These are phyloP conservation scores for Willisornis vidua DNA, from an alignment of 2,113 vertebrate species.

Conservation along the genomic window DNA sequence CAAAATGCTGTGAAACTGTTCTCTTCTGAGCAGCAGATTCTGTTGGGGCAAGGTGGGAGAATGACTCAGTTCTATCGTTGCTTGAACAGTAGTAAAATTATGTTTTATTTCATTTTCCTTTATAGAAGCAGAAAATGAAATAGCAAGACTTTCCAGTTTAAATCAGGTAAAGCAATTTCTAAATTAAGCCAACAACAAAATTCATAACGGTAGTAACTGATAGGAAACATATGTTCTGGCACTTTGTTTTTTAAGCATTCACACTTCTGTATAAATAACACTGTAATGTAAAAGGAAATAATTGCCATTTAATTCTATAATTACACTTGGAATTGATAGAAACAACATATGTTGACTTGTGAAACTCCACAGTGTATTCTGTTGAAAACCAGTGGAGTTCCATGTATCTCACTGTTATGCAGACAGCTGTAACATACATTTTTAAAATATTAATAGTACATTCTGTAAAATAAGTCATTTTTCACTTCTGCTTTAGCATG, in stretches of 20 bases:
- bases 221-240: fast-evolving
- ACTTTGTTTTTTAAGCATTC: background rate
- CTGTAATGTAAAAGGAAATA: background rate
- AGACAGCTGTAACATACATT: background rate
- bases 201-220: background rate
- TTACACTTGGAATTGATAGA: background rate
- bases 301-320: background rate
- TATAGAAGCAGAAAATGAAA: slow-evolving; percentile 87
- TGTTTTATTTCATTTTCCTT: background rate
- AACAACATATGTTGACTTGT: background rate
- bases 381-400: background rate
- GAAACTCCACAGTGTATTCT: background rate
- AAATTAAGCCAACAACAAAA: background rate
- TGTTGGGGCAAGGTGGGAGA: background rate
- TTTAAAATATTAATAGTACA: background rate
- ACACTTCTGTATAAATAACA: background rate
- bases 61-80: background rate
- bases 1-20: background rate
- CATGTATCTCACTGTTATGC: background rate
- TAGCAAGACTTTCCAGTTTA: slow-evolving; percentile 77
- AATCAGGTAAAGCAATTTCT: slow-evolving; percentile 78
- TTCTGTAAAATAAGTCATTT: background rate
- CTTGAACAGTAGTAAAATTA: background rate
- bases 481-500: background rate
- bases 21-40: background rate